Conservation (phyloP, 2,797 vertebrate genomes). For the Octomys mimax region DNA sequence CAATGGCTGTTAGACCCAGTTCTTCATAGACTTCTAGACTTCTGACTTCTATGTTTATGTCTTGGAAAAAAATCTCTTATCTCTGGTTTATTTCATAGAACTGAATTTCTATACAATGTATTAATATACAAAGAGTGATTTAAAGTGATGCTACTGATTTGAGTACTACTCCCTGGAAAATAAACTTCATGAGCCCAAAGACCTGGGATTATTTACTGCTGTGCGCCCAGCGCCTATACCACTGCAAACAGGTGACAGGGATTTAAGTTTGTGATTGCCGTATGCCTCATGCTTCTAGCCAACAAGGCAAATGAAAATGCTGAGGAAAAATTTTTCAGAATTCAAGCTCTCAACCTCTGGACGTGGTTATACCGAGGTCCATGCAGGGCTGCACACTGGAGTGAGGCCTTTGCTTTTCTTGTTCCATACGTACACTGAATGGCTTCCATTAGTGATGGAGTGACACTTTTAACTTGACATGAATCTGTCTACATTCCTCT, state of each 20-base stretch:
- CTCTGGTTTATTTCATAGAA: not conserved
- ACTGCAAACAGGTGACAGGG: not conserved
- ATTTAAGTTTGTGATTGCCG: not conserved
- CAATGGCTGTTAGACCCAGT: not conserved
- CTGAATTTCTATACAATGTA: not conserved
- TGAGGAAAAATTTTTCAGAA: not conserved
- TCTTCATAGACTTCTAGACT: not conserved
- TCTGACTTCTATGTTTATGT: not conserved
- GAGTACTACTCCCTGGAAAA: not conserved
- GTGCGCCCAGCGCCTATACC: not conserved
- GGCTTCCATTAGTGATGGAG: not conserved
- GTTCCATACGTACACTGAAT: too few relatives aligned
- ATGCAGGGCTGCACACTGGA: not conserved
- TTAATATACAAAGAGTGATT: not conserved
- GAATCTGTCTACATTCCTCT: not conserved
- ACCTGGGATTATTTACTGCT: rapidly evolving
- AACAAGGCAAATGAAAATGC: not conserved
- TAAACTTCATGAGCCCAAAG: not conserved
- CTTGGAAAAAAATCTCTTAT: not conserved
- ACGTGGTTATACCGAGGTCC: not conserved
- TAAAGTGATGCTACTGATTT: not conserved
- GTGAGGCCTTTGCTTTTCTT: not conserved
- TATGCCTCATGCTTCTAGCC: not conserved
- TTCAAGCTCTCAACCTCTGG: not conserved
- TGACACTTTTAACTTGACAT: not conserved